Percentiles rank a stretch among this genome's conserved stretches.
phyloP scores from a whole-genome alignment of 2,888 invertebrate genomes.

The Iphiclides podalirius region DNA sequence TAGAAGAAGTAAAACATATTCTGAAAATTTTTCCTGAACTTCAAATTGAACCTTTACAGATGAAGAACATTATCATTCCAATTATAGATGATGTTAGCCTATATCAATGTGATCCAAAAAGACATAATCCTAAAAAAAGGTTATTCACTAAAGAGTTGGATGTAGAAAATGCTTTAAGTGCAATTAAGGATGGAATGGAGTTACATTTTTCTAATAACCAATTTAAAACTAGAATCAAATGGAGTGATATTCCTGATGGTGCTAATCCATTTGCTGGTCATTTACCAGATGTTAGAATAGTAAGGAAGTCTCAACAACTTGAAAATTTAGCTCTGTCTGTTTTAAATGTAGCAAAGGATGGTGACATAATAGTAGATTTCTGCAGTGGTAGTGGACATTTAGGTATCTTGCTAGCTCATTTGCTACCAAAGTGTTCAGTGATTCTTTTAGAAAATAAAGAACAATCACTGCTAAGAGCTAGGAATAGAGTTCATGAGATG shows the following conservation, averaged over 20 bases:
- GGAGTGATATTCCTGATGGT: slow-evolving; percentile 85
- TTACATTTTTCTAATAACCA: slow-evolving; percentile 53
- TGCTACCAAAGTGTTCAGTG: slow-evolving; percentile 88
- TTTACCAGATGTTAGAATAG: slow-evolving; percentile 85
- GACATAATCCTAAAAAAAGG: slow-evolving; percentile 86
- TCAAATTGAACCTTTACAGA: background rate
- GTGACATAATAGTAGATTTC: slow-evolving; percentile 92
- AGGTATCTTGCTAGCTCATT: slow-evolving; percentile 90
- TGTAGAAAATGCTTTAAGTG: slow-evolving; percentile 81
- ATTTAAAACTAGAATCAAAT: slow-evolving; percentile 72
- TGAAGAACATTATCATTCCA: slow-evolving; percentile 57
- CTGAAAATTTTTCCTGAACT: slow-evolving; percentile 27
- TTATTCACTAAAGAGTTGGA: slow-evolving; percentile 88
- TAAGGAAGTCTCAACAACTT: slow-evolving; percentile 91
- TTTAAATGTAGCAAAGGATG: slow-evolving; percentile 82
- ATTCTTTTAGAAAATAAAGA: slow-evolving; percentile 96
- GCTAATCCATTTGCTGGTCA: slow-evolving; percentile 89
- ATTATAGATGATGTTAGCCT: slow-evolving; percentile 81
- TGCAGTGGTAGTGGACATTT: slow-evolving; percentile 97
- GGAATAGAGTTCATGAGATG: slow-evolving; percentile 83
- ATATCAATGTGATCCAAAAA: slow-evolving; percentile 88
- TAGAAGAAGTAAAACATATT: slow-evolving; percentile 39
- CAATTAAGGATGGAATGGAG: slow-evolving; percentile 63
- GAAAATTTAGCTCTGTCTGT: slow-evolving; percentile 91
- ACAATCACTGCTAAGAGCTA: slow-evolving; percentile 88